Conservation (phyloP, 1,140 invertebrate species). For the Drosophila jambulina region DNA sequence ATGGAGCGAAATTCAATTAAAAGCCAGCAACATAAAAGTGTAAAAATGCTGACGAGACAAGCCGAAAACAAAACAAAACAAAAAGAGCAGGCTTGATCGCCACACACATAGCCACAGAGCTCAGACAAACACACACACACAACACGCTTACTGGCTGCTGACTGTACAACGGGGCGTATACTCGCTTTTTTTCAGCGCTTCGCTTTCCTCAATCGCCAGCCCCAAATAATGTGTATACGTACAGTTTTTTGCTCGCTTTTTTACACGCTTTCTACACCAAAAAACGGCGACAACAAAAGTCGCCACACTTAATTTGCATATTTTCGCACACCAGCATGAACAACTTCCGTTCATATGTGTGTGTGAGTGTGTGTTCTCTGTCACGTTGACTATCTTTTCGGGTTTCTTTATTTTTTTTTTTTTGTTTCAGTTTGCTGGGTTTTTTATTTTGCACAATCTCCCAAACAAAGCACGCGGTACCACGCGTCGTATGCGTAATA, state of each 20-base stretch:
- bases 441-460: conserved; percentile 47
- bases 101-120: conserved; percentile 11
- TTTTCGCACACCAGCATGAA: conserved; percentile 64
- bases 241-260: conserved; percentile 57
- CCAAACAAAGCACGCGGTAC: conserved; percentile 50
- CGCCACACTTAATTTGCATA: conserved; percentile 82
- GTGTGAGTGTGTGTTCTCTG: conserved; percentile 56
- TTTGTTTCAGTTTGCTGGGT: conserved; percentile 39
- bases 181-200: conserved; percentile 70
- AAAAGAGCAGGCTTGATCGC: conserved; percentile 51
- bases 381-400: conserved; percentile 75
- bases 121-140: neutral
- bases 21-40: conserved; percentile 74
- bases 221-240: conserved; percentile 68
- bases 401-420: conserved; percentile 41
- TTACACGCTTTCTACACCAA: conserved; percentile 76
- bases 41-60: conserved; percentile 71
- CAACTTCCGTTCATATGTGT: conserved; percentile 42
- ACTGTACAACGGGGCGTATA: conserved; percentile 79
- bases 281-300: conserved; percentile 63
- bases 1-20: conserved; percentile 76
- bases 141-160: conserved; percentile 46
- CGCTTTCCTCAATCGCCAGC: conserved; percentile 67
- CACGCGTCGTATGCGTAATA: conserved; percentile 79
- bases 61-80: conserved; percentile 38